Percentiles rank a stretch among this genome's conserved stretches.
Evolutionary conservation across 2,113 vertebrate species (phyloP).

Genomic region (Calonectris borealis): DNA sequence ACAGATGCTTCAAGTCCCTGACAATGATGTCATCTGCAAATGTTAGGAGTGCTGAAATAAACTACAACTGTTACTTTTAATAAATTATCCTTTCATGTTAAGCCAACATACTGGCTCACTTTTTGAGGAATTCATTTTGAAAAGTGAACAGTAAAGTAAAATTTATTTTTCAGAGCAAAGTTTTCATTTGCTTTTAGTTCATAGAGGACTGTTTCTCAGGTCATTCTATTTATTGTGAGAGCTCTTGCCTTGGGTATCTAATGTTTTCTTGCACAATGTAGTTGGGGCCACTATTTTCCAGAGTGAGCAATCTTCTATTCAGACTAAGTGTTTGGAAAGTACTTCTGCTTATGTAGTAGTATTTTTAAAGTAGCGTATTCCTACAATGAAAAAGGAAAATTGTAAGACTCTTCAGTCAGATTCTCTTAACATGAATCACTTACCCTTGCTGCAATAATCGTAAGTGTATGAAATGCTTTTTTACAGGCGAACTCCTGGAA

Average conservation of each 20-base stretch:
- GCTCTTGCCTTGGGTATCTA: neutral
- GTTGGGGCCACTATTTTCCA: neutral
- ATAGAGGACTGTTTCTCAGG: neutral
- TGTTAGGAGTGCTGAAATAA: neutral
- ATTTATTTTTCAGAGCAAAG: neutral
- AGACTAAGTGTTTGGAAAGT: neutral
- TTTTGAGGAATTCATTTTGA: neutral
- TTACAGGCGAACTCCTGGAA: neutral
- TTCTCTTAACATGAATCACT: rapidly evolving
- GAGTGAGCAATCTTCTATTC: neutral
- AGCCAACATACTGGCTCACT: neutral
- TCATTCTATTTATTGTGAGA: neutral
- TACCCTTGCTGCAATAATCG: neutral
- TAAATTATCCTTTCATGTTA: neutral
- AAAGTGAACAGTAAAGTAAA: neutral
- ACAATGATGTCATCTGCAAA: neutral
- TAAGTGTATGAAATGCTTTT: neutral
- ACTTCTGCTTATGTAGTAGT: neutral
- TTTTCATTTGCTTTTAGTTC: neutral
- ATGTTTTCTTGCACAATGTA: neutral
- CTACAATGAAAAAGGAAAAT: neutral
- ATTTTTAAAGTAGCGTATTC: neutral
- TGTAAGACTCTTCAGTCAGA: neutral
- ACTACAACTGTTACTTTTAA: neutral
- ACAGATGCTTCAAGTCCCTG: neutral